Evolutionary conservation across 2,888 invertebrate species (phyloP).

Genomic region (Hymenopus coronatus): DNA sequence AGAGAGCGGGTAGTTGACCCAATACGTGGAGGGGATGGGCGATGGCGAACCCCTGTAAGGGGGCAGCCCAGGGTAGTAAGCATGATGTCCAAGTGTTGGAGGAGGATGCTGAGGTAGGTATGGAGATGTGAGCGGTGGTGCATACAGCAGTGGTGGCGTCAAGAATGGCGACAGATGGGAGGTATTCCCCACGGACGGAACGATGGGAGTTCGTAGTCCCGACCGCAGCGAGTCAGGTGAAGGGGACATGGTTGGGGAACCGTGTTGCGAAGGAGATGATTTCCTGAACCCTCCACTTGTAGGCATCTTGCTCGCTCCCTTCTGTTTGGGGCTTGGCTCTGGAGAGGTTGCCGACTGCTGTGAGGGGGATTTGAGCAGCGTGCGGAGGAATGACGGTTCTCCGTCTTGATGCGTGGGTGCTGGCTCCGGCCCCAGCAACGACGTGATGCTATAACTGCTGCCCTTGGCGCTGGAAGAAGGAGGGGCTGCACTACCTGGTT

Average conservation of each 20-base stretch:
- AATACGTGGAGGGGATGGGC: slow-evolving; percentile 31
- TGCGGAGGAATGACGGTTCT: slow-evolving; percentile 41
- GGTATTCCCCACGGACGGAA: slow-evolving; percentile 42
- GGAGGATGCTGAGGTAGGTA: slow-evolving; percentile 32
- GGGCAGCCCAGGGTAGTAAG: slow-evolving; percentile 30
- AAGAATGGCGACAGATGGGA: slow-evolving; percentile 41
- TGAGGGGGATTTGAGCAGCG: slow-evolving; percentile 49
- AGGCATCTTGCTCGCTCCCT: slow-evolving; percentile 42
- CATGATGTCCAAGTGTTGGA: slow-evolving; percentile 23
- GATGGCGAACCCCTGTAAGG: slow-evolving; percentile 32
- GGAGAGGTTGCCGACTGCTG: slow-evolving; percentile 43
- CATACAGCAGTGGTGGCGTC: slow-evolving; percentile 31
- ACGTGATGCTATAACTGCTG: slow-evolving; percentile 77
- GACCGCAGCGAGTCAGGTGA: slow-evolving; percentile 28
- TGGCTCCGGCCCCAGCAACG: slow-evolving; percentile 56
- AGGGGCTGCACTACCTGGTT: slow-evolving; percentile 36
- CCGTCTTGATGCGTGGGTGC: slow-evolving; percentile 27
- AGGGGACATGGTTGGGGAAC: slow-evolving; percentile 29
- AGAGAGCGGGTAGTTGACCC: slow-evolving; percentile 35
- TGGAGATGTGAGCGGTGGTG: slow-evolving; percentile 23
- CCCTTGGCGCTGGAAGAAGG: slow-evolving; percentile 44
- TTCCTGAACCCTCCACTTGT: slow-evolving; percentile 34
- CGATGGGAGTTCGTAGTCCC: slow-evolving; percentile 27
- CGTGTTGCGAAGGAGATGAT: slow-evolving; percentile 21
- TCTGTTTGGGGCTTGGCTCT: slow-evolving; percentile 49